Conservation (phyloP, 2,797 vertebrate species). For the Danio tinwini region DNA sequence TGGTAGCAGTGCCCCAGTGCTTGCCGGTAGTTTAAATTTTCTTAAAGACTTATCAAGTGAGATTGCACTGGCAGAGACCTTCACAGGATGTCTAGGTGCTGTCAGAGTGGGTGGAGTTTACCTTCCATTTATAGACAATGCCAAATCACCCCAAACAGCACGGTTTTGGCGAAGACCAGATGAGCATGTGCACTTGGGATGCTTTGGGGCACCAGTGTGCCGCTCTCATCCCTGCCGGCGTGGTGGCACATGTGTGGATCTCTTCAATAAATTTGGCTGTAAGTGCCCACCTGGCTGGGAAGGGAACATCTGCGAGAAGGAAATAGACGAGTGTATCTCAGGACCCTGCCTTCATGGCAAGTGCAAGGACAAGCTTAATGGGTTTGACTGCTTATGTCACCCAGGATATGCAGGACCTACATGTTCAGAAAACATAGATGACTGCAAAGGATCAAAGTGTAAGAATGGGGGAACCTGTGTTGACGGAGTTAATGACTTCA, state of each 20-base stretch:
- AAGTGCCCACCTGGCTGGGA: slow-evolving; percentile 84
- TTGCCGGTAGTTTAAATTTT: slow-evolving; percentile 78
- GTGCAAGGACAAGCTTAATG: slow-evolving; percentile 79
- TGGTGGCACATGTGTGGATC: slow-evolving; percentile 82
- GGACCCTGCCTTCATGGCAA: slow-evolving; percentile 83
- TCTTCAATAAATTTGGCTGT: slow-evolving; percentile 84
- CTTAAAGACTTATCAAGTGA: slow-evolving; percentile 70
- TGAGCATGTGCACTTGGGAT: slow-evolving; percentile 73
- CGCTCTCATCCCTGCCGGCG: slow-evolving; percentile 81
- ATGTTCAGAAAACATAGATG: slow-evolving; percentile 83
- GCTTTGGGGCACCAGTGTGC: slow-evolving; percentile 81
- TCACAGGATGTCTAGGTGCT: slow-evolving; percentile 87
- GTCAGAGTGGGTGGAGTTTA: slow-evolving; percentile 83
- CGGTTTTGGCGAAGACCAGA: slow-evolving; percentile 74
- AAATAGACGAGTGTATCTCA: slow-evolving; percentile 83
- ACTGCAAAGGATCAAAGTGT: slow-evolving; percentile 83
- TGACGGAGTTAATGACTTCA: slow-evolving; percentile 81
- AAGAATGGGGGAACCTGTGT: slow-evolving; percentile 81
- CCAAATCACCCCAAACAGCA: slow-evolving; percentile 69
- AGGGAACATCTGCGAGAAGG: slow-evolving; percentile 79
- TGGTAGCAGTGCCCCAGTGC: slow-evolving; percentile 69
- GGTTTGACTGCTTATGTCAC: slow-evolving; percentile 85
- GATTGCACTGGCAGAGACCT: slow-evolving; percentile 82
- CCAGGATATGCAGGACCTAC: slow-evolving; percentile 81
- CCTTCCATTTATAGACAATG: slow-evolving; percentile 79